Evolutionary conservation across 2,113 vertebrate species (phyloP).

Genomic region (Melanerpes aurifrons): DNA sequence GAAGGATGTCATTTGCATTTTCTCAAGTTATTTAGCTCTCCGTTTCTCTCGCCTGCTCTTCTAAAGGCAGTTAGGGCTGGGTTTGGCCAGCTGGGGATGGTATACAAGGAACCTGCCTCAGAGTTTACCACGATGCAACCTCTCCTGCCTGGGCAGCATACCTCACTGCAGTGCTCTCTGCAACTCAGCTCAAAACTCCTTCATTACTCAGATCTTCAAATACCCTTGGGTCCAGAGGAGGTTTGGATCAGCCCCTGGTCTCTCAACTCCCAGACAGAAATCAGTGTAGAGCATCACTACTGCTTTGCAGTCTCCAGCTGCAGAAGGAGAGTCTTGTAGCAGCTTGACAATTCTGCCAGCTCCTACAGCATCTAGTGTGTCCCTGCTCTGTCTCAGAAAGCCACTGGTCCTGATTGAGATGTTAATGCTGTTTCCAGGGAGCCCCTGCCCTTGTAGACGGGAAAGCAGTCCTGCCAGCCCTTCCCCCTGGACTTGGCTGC

Average conservation of each 20-base stretch:
- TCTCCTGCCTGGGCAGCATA: not conserved
- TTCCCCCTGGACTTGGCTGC: not conserved
- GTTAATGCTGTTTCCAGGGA: conserved; percentile 59
- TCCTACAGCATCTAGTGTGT: not conserved
- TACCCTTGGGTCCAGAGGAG: not conserved
- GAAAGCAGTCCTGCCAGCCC: not conserved
- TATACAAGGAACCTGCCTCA: not conserved
- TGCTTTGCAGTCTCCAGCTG: not conserved
- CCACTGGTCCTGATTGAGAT: conserved; percentile 29
- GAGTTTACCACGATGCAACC: fast-evolving
- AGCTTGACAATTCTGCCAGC: not conserved
- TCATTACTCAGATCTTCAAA: not conserved
- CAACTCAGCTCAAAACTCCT: not conserved
- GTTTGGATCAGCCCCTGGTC: not conserved
- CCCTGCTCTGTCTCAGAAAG: not conserved
- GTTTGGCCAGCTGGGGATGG: not conserved
- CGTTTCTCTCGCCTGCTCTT: conserved; percentile 21
- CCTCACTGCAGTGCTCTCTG: not conserved
- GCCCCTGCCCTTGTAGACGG: conserved; percentile 4
- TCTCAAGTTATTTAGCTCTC: conserved; percentile 43
- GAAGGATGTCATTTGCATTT: conserved; percentile 63
- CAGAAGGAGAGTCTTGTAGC: not conserved
- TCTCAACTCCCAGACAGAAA: not conserved
- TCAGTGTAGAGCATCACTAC: not conserved
- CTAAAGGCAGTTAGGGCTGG: not conserved